Evolutionary conservation across 2,113 vertebrate species (phyloP).

Genomic region (Scomber scombrus): DNA sequence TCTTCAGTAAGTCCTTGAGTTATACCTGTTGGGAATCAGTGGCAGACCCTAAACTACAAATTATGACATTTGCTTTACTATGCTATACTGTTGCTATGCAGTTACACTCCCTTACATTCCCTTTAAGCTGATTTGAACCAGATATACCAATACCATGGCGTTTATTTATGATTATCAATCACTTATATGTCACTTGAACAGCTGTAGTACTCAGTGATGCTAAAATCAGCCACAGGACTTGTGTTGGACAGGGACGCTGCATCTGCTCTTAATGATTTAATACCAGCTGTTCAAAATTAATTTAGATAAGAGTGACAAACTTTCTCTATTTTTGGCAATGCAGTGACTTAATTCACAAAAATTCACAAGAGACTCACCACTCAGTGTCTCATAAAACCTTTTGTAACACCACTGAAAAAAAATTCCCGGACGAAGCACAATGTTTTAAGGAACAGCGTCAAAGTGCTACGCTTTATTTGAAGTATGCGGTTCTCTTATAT

Average conservation of each 20-base stretch:
- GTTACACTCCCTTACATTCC: background rate
- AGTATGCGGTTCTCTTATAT: background rate
- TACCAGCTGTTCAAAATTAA: slow-evolving; percentile 41
- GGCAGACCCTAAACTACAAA: too few species aligned
- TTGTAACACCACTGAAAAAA: background rate
- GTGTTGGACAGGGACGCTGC: slow-evolving; percentile 21
- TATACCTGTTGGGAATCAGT: background rate
- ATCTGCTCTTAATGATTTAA: slow-evolving; percentile 48
- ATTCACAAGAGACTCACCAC: background rate
- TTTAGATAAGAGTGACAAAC: slow-evolving; percentile 1
- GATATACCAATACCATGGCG: background rate
- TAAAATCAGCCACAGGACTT: slow-evolving; percentile 34
- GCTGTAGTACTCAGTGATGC: slow-evolving; percentile 32
- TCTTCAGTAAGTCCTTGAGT: background rate
- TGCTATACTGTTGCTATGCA: too few species aligned
- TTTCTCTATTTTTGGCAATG: background rate
- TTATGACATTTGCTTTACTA: too few species aligned
- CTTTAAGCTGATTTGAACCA: slow-evolving; percentile 1
- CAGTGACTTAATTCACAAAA: background rate
- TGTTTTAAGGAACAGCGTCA: background rate
- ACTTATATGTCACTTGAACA: slow-evolving; percentile 27
- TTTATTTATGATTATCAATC: slow-evolving; percentile 43
- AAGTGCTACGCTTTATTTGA: background rate
- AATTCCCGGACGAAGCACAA: background rate
- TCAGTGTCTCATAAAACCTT: background rate